Conservation (phyloP, 35 echinoderm and acorn worm species). For the Eucidaris tribuloides region DNA sequence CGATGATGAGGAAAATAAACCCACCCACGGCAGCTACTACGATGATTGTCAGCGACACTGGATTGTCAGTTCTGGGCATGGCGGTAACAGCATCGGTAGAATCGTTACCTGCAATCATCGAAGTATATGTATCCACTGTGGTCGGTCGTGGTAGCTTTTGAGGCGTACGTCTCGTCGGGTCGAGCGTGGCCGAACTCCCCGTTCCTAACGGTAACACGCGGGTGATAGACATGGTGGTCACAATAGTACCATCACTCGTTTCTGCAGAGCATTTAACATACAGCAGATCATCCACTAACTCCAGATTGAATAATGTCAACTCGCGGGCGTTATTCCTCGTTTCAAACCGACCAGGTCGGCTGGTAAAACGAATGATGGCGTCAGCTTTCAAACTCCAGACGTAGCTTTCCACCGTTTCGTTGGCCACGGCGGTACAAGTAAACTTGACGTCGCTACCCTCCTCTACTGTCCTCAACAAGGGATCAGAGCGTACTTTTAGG, state of each 20-base stretch:
- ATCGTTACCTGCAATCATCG: not conserved
- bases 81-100: not conserved
- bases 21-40: not conserved
- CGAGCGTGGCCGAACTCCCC: not conserved
- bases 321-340: not conserved
- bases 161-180: not conserved
- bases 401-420: not conserved
- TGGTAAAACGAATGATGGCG: not conserved
- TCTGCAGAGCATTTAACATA: not conserved
- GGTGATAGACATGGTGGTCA: not conserved
- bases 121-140: not conserved
- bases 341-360: not conserved
- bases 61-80: not conserved
- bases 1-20: not conserved
- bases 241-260: not conserved
- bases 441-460: not conserved
- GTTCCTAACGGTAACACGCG: not conserved
- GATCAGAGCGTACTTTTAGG: not conserved
- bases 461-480: not conserved
- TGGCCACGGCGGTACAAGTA: not conserved
- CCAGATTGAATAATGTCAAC: not conserved
- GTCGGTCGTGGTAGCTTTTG: not conserved
- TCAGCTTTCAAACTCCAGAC: constrained; percentile 21
- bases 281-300: not conserved
- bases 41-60: not conserved